These are phyloP conservation scores for Agrochola circellaris DNA, from an alignment of 2,888 invertebrate species.

Conservation along the genomic window DNA sequence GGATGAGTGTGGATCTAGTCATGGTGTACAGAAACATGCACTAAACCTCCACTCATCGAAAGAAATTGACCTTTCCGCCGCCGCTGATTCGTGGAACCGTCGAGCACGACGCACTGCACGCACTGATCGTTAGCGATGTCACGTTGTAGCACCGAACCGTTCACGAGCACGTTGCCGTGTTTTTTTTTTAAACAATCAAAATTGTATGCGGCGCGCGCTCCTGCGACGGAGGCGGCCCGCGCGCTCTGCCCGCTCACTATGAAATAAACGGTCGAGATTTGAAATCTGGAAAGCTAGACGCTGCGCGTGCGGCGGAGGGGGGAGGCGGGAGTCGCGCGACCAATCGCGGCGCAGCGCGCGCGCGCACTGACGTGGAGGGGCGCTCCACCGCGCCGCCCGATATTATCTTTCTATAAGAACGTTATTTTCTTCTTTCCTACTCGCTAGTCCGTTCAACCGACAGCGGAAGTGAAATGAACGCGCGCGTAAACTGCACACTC, in stretches of 20 bases:
- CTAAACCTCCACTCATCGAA: constrained; percentile 94
- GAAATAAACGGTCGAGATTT: constrained; percentile 91
- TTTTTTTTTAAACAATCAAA: constrained; percentile 78
- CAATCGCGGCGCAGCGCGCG: constrained; percentile 83
- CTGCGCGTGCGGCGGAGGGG: constrained; percentile 85
- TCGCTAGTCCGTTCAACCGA: constrained; percentile 87
- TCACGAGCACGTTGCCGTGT: constrained; percentile 87
- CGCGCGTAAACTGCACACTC: constrained; percentile 86
- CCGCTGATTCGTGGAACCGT: constrained; percentile 74
- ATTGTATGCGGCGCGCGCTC: constrained; percentile 73
- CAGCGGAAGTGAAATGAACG: constrained; percentile 89
- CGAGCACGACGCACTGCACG: constrained; percentile 85
- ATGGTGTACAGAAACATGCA: constrained; percentile 92
- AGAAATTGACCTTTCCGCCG: constrained; percentile 89
- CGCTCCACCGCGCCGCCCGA: constrained; percentile 78
- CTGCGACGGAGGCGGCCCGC: constrained; percentile 76
- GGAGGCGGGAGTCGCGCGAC: constrained; percentile 72
- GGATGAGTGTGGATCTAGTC: constrained; percentile 96
- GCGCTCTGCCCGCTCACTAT: constrained; percentile 84
- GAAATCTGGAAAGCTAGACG: constrained; percentile 89
- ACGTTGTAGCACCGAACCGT: constrained; percentile 87
- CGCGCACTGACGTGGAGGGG: constrained; percentile 83
- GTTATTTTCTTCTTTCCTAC: constrained; percentile 89
- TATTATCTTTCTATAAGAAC: constrained; percentile 88
- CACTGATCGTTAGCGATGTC: constrained; percentile 87